These are phyloP conservation scores for Hipposideros armiger DNA, from an alignment of 2,113 vertebrate species.

Conservation along the genomic window DNA sequence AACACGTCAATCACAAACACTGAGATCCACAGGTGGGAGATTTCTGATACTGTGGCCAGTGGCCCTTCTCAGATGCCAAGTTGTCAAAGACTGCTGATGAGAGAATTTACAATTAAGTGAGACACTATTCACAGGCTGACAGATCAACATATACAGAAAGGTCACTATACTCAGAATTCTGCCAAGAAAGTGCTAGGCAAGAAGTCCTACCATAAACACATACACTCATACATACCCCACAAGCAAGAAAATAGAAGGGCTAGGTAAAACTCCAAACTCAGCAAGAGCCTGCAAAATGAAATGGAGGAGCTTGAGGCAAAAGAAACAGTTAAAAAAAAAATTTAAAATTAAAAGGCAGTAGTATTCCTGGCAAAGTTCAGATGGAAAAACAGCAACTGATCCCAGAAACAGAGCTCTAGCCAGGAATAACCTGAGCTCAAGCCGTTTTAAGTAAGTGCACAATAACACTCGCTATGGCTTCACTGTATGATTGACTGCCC, in stretches of 20 bases:
- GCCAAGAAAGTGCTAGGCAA: not conserved
- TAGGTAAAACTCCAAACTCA: not conserved
- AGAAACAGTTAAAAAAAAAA: not conserved
- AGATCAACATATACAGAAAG: not conserved
- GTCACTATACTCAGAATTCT: constrained; percentile 21
- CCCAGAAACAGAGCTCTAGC: constrained; percentile 52
- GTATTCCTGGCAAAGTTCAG: constrained; percentile 76
- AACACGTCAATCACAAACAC: not conserved
- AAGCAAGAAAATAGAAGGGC: not conserved
- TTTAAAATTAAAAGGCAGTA: constrained; percentile 16
- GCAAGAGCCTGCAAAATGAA: constrained; percentile 60
- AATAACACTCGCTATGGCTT: not conserved
- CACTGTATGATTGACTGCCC: not conserved
- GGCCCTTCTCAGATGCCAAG: not conserved
- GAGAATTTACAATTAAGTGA: constrained; percentile 3
- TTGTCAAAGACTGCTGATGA: not conserved
- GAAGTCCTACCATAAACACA: not conserved
- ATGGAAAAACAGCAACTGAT: constrained; percentile 77
- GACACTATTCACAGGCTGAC: not conserved
- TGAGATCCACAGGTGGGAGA: not conserved
- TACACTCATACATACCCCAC: not conserved
- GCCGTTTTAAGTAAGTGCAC: constrained; percentile 45
- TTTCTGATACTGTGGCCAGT: not conserved
- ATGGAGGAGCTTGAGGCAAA: constrained; percentile 22
- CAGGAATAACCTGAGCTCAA: constrained; percentile 70